Base-by-base conservation (phyloP, 2,113 vertebrate species). In the Turdus rufiventris region DNA sequence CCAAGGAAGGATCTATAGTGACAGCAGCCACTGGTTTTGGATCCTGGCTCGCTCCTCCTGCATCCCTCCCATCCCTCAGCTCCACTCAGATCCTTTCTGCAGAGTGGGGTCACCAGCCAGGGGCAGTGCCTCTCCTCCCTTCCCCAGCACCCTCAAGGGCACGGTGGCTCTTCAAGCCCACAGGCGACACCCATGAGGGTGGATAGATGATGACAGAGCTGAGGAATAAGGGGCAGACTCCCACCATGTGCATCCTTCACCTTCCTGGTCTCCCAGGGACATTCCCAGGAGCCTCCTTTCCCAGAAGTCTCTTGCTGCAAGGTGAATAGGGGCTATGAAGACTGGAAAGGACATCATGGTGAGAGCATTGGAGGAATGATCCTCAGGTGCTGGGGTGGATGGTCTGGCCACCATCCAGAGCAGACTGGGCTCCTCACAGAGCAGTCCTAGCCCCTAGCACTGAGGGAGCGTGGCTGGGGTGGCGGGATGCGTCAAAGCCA, bases 401-500 rank as follows among this genome's bases (percentile, higher is more conserved):
- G n/a, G 31, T 50, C 58, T 53, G 78, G 50, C 42, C 58, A 83
- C 19, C 28, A 21, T 10, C 8, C 45, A 19, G 71, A 57, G 54
- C n/a, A 51, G 70, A 61, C 45, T 0, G 3, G 51, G 18, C 23
- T 61, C 51, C 29, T 65, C 3, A 3, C 33, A 61, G 28, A 88
- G 56, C 50, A 84, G 76, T 71, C 47, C 51, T 66, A 74, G 73
- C 17, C 38, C 24, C 31, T 36, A 1, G 4, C 1, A 3, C 0
- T 0, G 47, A 5, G 28, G 33, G 12, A 86, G 63, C 31, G 33
- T 24, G 50, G 65, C 33, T 3, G 18, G 63, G 56, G 51, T 0
- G 0, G 9, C 19, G 0, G 12, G 48, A 48, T 66, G 56, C 0
- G 1, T 56, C 3, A 5, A 54, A 79, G 57, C 54, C 94, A 88